A percentile compares a stretch with the other conserved stretches of the same genome.
Evolutionary conservation across 1,140 invertebrate genomes (phyloP).

Genomic region (Drosophila albomicans): DNA sequence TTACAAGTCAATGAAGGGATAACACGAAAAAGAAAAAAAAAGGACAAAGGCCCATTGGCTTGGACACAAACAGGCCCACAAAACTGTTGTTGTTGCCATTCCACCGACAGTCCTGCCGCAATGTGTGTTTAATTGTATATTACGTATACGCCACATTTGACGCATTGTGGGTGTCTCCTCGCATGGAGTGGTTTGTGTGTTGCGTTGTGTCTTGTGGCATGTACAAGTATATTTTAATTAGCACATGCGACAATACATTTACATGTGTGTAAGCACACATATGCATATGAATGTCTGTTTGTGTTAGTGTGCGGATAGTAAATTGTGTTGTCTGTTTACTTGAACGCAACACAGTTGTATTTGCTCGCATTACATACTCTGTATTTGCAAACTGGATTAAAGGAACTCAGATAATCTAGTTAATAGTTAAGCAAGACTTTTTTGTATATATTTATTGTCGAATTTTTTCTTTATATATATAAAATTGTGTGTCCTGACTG

Average conservation of each 20-base stretch:
- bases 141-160: conserved; percentile 78
- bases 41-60: conserved; percentile 1
- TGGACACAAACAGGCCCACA: neutral
- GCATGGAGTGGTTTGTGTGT: neutral
- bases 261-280: conserved; percentile 1
- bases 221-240: conserved; percentile 68
- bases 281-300: conserved; percentile 11
- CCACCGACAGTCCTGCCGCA: conserved; percentile 30
- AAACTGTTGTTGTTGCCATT: conserved; percentile 10
- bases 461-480: too few relatives aligned
- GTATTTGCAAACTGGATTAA: neutral
- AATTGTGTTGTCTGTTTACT: conserved; percentile 41
- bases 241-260: conserved; percentile 52
- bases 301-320: conserved; percentile 10
- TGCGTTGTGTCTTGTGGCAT: conserved; percentile 47
- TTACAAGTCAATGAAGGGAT: conserved; percentile 48
- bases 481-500: too few relatives aligned
- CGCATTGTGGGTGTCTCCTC: conserved; percentile 57
- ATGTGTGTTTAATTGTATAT: conserved; percentile 73
- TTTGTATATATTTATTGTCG: too few relatives aligned
- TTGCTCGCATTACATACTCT: conserved; percentile 36
- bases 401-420: neutral
- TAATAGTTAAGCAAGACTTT: too few relatives aligned
- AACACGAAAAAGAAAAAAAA: conserved; percentile 27
- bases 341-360: conserved; percentile 25